Evolutionary conservation across 1,140 invertebrate genomes (phyloP).

Genomic region (Grapholita molesta): DNA sequence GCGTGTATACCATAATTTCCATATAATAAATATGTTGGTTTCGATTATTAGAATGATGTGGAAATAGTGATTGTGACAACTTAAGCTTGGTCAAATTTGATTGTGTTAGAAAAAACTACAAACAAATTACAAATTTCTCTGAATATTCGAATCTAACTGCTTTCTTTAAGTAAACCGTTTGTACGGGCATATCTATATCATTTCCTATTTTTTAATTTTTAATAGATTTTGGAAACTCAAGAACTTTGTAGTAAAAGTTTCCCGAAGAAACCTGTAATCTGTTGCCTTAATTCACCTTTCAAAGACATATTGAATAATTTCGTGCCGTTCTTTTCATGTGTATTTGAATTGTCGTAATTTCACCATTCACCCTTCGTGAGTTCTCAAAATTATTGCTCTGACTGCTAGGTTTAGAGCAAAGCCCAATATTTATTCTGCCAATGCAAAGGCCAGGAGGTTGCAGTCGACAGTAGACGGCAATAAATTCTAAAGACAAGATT

Average conservation of each 20-base stretch:
- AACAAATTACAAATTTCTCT: too few species aligned
- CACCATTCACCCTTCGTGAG: background rate
- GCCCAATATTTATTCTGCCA: slow-evolving; percentile 63
- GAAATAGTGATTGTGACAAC: too few species aligned
- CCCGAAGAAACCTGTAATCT: background rate
- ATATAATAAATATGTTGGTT: too few species aligned
- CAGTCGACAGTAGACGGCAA: slow-evolving; percentile 51
- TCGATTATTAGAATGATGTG: too few species aligned
- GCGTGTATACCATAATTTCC: too few species aligned
- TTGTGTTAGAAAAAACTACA: too few species aligned
- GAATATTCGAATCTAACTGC: too few species aligned
- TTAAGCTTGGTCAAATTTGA: too few species aligned
- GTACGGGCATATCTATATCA: too few species aligned
- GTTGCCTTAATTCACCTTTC: background rate
- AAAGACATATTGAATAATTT: background rate
- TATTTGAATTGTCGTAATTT: background rate
- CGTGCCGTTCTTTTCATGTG: background rate
- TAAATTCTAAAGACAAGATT: slow-evolving; percentile 76
- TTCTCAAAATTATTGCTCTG: slow-evolving; percentile 4
- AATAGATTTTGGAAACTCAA: too few species aligned
- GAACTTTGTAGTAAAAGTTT: background rate
- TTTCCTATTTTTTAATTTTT: too few species aligned
- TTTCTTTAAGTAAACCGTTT: too few species aligned
- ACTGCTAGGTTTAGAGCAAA: slow-evolving; percentile 35
- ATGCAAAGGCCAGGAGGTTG: slow-evolving; percentile 58